Base-by-base conservation (phyloP, 1,140 invertebrate species). In the Oreohelix idahoensis region DNA sequence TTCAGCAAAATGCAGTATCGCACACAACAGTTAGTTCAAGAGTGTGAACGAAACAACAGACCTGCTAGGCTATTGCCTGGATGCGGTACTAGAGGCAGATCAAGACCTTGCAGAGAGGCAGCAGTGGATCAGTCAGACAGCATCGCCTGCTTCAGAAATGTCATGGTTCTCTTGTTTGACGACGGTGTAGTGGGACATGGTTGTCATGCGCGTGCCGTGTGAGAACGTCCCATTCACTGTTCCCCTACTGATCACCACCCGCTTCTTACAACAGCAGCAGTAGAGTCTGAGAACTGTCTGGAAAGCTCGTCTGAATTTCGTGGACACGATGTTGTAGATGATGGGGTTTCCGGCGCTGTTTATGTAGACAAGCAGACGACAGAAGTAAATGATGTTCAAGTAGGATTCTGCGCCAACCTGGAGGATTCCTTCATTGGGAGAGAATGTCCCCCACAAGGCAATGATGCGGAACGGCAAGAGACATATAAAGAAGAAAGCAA, bases 401-500 rank as follows among this genome's bases (percentile, higher is more conserved):
- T 96, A 97, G 15, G 94, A 94, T 84, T 97, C 96, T 87, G 96
- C 91, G 29, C 96, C 96, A 86, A 96, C 84, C 29, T 26, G 38
- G n/a, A 66, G 11, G 8, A 35, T 11, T 35, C 29, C 53, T n/a
- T 20, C 26, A 39, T 36, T 63, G 36, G 36, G 71, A n/a, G 71
- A 11, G 74, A 83, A 81, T 8, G 77, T 74, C 39, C 15, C 89
- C 85, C 86, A 89, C 58, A 98, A 92, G 0, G 96, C 97, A 29
- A 98, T 93, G 13, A 97, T 95, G 70, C 96, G 94, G 90, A 98
- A 97, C 5, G 97, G 97, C 58, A 98, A 92, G 35, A 98, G 93
- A 90, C 97, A 98, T 58, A 97, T 92, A 91, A 98, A 98, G 92
- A 98, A 98, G 29, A 96, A 96, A 29, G 96, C 89, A 0, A 98